phyloP scores from a whole-genome alignment of 2,797 vertebrate genomes.

The Rhodeus uyekii region DNA sequence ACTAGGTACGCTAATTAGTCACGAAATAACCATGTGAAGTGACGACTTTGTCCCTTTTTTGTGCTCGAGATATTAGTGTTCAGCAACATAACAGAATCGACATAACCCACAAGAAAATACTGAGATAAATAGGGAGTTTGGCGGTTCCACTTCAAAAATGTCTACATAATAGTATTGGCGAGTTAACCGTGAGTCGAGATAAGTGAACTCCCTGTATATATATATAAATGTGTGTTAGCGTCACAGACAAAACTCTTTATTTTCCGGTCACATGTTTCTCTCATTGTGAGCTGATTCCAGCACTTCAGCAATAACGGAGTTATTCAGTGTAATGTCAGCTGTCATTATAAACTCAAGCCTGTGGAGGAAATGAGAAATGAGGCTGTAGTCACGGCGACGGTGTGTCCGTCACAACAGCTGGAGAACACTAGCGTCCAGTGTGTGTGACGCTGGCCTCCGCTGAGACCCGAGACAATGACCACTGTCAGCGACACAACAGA shows the following conservation, averaged over 20 bases:
- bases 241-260: background rate
- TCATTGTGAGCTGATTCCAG: slow-evolving; percentile 17
- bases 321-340: slow-evolving; percentile 8
- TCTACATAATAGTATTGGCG: no score
- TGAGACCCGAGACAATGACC: slow-evolving; percentile 66
- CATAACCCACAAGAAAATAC: no score
- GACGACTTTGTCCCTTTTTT: no score
- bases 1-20: no score
- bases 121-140: no score
- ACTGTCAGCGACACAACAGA: slow-evolving; percentile 57
- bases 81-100: no score
- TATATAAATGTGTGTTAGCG: background rate
- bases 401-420: slow-evolving; percentile 65
- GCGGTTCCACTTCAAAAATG: no score
- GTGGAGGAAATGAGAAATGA: slow-evolving; percentile 52
- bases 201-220: no score
- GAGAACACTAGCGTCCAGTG: slow-evolving; percentile 57
- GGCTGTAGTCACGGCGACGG: slow-evolving; percentile 65
- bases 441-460: background rate
- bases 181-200: no score
- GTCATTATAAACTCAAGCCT: slow-evolving; percentile 28
- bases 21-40: no score
- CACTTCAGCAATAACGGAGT: slow-evolving; percentile 36
- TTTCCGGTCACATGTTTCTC: background rate
- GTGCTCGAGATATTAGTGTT: no score